Evolutionary conservation across 2,888 invertebrate genomes (phyloP), one percentile per base, ranked within the genome.

Genomic region (Eurytoma californica): DNA sequence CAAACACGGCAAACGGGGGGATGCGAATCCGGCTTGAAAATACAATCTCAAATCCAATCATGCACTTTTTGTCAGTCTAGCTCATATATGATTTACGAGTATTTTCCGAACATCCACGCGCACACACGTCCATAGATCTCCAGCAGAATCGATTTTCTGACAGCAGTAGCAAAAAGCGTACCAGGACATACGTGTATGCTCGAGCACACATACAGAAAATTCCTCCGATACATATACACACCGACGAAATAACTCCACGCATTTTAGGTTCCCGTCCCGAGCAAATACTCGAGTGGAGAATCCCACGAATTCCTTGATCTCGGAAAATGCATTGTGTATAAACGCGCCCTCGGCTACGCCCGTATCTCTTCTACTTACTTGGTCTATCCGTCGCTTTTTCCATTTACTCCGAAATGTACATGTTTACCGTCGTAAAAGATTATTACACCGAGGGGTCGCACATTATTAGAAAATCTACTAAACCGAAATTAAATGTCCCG

Each of bases 401-500:
- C 39, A 39, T 39, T 39, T 39, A 39, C 39, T 9, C 39, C 39
- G 39, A 39, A 39, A 39, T 39, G 9, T 7, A 3, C 39, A 39
- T 39, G 39, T 39, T 1, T 9, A 39, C 39, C 7, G 5, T 1
- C 7, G 39, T 9, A 39, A 39, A 39, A 39, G 39, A 39, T 39
- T 39, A 39, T 39, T 39, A 39, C 39, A 39, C 39, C 7, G 39
- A 39, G 28, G 74, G 75, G 77, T 70, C 68, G 70, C 75, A 70
- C 75, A 70, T 67, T 30, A 77, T 55, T 20, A 65, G 24, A 24
- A 77, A 80, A 70, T 75, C 78, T 68, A 72, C 78, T 81, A 72
- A 78, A 81, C 72, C 78, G 75, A 61, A 75, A 80, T 80, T 39
- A 39, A 77, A 78, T 57, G 65, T 65, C 63, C 68, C 72, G 3